phyloP scores from a whole-genome alignment of 2,113 vertebrate genomes.

The Cervus canadensis region DNA sequence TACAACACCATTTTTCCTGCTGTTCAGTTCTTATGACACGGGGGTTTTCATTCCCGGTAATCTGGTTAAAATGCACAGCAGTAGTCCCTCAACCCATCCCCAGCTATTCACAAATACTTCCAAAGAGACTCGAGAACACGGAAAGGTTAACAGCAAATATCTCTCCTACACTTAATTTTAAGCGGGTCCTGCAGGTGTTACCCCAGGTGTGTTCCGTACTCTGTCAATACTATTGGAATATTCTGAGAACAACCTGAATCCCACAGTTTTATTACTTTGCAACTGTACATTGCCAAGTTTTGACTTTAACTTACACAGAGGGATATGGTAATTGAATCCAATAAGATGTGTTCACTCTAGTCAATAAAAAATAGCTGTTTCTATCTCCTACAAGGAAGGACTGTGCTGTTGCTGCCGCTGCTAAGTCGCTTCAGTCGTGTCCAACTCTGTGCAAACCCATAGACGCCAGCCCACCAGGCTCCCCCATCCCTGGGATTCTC shows the following conservation, averaged over 20 bases:
- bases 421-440: no score
- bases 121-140: rapidly evolving
- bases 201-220: neutral
- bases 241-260: neutral
- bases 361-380: neutral
- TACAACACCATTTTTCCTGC: neutral
- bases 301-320: neutral
- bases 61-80: neutral
- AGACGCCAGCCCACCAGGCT: no score
- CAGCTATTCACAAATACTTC: neutral
- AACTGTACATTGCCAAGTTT: no score
- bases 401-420: no score
- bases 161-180: neutral
- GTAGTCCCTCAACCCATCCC: no score
- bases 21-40: neutral
- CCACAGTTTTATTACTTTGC: neutral
- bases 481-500: no score
- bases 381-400: rapidly evolving
- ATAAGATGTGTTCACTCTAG: neutral
- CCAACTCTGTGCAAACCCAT: no score
- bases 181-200: neutral
- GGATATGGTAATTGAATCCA: neutral
- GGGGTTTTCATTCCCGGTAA: neutral
- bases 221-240: no score
- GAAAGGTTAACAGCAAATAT: neutral